Evolutionary conservation across 2,888 invertebrate genomes (phyloP).

Genomic region (Ectemnius cavifrons): DNA sequence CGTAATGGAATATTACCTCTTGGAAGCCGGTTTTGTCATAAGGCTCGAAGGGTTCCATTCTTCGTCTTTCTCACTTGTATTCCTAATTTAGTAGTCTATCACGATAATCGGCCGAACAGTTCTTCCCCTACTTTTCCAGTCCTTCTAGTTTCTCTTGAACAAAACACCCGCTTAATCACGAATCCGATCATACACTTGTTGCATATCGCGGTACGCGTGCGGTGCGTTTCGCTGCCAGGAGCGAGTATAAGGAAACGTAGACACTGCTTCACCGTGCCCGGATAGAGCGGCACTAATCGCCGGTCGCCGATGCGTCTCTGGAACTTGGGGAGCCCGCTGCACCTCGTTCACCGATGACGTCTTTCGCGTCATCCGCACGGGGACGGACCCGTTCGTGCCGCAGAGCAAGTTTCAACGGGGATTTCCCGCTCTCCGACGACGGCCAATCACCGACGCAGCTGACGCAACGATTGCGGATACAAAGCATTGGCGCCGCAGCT

Average conservation of each 20-base stretch:
- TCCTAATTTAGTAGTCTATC: too few relatives aligned
- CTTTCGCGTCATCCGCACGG: constrained; percentile 25
- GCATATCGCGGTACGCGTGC: too few relatives aligned
- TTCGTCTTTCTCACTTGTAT: background rate
- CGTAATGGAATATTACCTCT: constrained; percentile 58
- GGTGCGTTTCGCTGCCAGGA: too few relatives aligned
- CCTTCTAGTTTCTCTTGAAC: too few relatives aligned
- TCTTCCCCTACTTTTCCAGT: too few relatives aligned
- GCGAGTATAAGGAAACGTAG: too few relatives aligned
- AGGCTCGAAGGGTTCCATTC: constrained; percentile 65
- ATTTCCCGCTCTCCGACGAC: constrained; percentile 68
- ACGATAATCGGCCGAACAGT: too few relatives aligned
- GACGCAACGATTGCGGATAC: constrained; percentile 56
- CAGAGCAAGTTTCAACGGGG: constrained; percentile 66
- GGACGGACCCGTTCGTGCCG: constrained; percentile 40
- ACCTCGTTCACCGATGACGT: constrained; percentile 22
- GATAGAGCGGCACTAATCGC: constrained; percentile 42
- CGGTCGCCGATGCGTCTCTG: constrained; percentile 49
- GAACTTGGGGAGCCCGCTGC: background rate
- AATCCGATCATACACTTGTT: too few relatives aligned
- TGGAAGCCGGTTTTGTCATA: constrained; percentile 61
- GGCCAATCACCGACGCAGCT: constrained; percentile 64
- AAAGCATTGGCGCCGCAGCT: constrained; percentile 53
- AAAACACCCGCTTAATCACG: too few relatives aligned
- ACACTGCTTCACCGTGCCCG: constrained; percentile 1